Percentiles rank a stretch among this genome's conserved stretches.
These are phyloP conservation scores for Epinephelus fuscoguttatus DNA, from an alignment of 2,113 vertebrate genomes.

Conservation along the genomic window DNA sequence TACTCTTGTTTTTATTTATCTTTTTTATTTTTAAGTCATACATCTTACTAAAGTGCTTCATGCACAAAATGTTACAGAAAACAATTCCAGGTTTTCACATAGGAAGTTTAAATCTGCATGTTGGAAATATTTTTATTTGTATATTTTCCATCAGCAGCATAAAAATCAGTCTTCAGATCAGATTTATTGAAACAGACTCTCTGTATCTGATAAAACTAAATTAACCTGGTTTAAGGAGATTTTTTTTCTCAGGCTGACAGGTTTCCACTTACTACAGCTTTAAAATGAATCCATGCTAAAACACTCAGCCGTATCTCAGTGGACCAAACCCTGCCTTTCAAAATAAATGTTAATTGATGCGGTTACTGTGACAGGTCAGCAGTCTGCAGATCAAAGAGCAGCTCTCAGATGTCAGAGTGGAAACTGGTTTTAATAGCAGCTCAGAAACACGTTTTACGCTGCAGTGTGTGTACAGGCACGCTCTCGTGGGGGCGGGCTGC, in stretches of 20 bases:
- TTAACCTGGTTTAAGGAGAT: background rate
- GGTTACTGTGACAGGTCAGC: slow-evolving; percentile 60
- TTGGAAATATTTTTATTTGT: background rate
- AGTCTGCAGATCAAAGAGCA: slow-evolving; percentile 62
- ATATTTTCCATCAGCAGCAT: background rate
- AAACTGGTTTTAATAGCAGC: slow-evolving; percentile 31
- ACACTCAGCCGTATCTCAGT: slow-evolving; percentile 9
- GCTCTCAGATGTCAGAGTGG: slow-evolving; percentile 41
- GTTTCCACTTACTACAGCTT: background rate
- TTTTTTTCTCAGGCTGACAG: background rate
- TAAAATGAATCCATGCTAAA: slow-evolving; percentile 36
- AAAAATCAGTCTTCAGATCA: background rate
- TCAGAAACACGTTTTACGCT: slow-evolving; percentile 3
- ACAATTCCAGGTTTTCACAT: background rate
- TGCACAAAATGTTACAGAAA: too few species aligned
- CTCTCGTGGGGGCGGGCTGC: slow-evolving; percentile 18
- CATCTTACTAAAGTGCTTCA: too few species aligned
- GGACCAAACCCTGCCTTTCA: slow-evolving; percentile 38
- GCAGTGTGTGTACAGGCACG: slow-evolving; percentile 10
- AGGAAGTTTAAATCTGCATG: too few species aligned
- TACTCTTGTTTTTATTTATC: too few species aligned
- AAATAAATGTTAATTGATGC: slow-evolving; percentile 54
- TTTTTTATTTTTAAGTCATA: too few species aligned
- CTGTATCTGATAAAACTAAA: background rate
- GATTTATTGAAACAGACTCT: background rate